Evolutionary conservation across 1,140 invertebrate species (phyloP), one percentile per base, ranked within the genome.

Genomic region (Oscheius sp.): DNA sequence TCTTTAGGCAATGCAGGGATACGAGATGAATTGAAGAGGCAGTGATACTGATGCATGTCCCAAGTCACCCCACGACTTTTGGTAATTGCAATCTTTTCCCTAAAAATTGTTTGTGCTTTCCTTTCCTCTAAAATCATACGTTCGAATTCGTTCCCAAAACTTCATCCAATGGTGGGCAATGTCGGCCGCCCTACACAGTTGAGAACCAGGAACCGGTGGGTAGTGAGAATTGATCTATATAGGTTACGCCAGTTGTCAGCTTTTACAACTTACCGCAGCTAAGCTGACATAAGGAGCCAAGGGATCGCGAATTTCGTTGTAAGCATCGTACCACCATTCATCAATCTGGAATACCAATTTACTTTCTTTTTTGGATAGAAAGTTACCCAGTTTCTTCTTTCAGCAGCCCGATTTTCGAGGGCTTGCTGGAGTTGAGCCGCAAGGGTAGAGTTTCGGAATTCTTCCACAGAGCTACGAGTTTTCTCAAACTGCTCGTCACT

Each of bases 241-340:
- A 1, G 68, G 68, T 75, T 26, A 63, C 32, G 18, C 32, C 18
- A 63, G 32, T 63, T 15, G n/a, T n/a, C n/a, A 1, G 1, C 13
- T 59, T 13, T 59, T 59, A 34, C 26, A 10, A 36, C 36, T 1
- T 15, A 63, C 36, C 10, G 61, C 36, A 26, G 61, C 32, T 34
- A 63, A n/a, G 18, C 35, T 63, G 31, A n/a, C 20, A 10, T 29
- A 68, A 2, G 75, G 75, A 26, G 67, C 63, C 26, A 76, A 35
- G 3, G 75, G 75, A 15, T 62, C 65, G 0, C 75, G 34, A 28
- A 76, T 76, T 20, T 64, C 55, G 4, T 59, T 66, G 55, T 76
- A 76, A 15, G 42, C 75, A 52, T 76, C 74, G 71, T 76, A 76
- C 75, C 75, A 76, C 75, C 75, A 76, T 31, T 76, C 75, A 45